phyloP scores from a whole-genome alignment of 1,140 invertebrate genomes.

The Heliconius hermathena region DNA sequence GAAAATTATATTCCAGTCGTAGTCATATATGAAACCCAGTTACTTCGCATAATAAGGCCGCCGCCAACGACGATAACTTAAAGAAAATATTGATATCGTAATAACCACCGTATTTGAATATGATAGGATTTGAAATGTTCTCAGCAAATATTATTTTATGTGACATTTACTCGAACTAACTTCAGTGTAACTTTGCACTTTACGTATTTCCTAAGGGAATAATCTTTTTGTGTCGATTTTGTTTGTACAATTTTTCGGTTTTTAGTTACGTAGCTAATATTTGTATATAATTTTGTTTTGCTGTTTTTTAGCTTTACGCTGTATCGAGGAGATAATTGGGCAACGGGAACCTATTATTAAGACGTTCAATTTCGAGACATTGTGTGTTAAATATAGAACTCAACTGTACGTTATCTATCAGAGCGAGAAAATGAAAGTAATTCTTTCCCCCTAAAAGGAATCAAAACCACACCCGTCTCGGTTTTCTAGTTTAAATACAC shows the following conservation, averaged over 20 bases:
- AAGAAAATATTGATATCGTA: not conserved
- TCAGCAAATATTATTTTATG: not conserved
- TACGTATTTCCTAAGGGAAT: constrained; percentile 2
- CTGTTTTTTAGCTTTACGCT: too few species aligned
- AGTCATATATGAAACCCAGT: not conserved
- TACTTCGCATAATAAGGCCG: not conserved
- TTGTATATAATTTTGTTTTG: too few species aligned
- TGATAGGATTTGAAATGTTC: not conserved
- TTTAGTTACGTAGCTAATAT: not conserved
- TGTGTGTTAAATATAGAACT: too few species aligned
- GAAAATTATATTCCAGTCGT: too few species aligned
- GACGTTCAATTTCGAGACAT: too few species aligned
- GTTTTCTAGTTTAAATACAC: too few species aligned
- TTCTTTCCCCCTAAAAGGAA: too few species aligned
- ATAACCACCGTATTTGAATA: not conserved
- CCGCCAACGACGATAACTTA: not conserved
- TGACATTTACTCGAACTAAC: not conserved
- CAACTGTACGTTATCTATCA: too few species aligned
- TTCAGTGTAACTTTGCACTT: not conserved
- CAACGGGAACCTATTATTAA: too few species aligned
- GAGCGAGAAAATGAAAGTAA: too few species aligned
- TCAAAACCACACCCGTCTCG: too few species aligned
- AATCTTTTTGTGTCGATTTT: not conserved
- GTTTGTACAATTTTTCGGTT: not conserved
- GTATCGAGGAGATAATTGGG: too few species aligned